Conservation (phyloP, 2,113 vertebrate genomes). For the Coregonus clupeaformis region DNA sequence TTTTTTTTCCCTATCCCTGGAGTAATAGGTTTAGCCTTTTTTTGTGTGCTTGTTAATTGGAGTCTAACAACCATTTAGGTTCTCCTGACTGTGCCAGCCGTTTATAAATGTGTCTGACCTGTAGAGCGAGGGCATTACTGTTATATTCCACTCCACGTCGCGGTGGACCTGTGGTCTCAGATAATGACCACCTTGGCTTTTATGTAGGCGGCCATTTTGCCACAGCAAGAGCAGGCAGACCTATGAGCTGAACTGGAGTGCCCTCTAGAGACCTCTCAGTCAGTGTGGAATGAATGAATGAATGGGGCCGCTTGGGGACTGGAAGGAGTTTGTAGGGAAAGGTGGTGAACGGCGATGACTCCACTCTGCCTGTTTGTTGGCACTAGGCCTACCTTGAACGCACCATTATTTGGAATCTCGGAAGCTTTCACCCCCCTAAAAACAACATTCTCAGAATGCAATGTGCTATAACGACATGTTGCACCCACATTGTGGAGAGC, state of each 20-base stretch:
- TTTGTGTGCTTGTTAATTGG: conserved; percentile 9
- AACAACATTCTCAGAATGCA: too few relatives aligned
- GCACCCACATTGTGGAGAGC: conserved; percentile 65
- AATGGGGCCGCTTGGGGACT: background rate
- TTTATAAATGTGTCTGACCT: conserved; percentile 23
- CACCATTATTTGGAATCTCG: conserved; percentile 55
- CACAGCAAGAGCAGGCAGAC: conserved; percentile 12
- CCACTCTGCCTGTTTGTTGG: conserved; percentile 15
- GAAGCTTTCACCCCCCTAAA: conserved; percentile 18
- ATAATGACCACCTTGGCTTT: conserved; percentile 29
- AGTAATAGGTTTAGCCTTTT: background rate
- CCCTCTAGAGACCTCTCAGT: conserved; percentile 6
- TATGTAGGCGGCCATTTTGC: conserved; percentile 20
- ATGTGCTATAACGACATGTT: conserved; percentile 61
- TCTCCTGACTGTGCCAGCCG: conserved; percentile 13
- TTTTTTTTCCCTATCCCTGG: conserved; percentile 1
- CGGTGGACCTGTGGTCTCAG: conserved; percentile 11
- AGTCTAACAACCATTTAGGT: background rate
- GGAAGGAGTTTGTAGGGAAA: conserved; percentile 21
- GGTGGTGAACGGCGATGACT: background rate
- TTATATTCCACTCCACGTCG: conserved; percentile 13
- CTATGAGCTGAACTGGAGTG: conserved; percentile 24
- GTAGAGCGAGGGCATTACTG: conserved; percentile 25
- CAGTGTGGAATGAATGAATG: conserved; percentile 12
- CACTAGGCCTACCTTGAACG: conserved; percentile 1